Conservation (phyloP, 1,140 invertebrate genomes). For the Oppia nitens region DNA sequence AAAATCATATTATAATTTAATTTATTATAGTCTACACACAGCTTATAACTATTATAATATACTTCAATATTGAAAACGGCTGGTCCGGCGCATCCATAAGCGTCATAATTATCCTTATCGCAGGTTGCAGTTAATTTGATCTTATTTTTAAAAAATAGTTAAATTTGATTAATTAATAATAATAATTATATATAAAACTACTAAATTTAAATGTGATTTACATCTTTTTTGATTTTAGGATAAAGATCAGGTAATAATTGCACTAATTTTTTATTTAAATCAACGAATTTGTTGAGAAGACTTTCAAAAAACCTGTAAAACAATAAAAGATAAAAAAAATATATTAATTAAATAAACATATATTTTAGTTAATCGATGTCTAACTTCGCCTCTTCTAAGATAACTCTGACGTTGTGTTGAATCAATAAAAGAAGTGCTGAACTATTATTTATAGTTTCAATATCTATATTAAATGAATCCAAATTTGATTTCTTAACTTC, state of each 20-base stretch:
- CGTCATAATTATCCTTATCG: constrained; percentile 11
- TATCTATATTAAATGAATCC: neutral
- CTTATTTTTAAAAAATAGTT: neutral
- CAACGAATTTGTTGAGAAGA: constrained; percentile 5
- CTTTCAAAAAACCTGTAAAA: constrained; percentile 9
- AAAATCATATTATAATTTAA: neutral
- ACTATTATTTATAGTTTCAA: neutral
- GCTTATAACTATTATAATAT: neutral
- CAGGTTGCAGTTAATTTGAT: constrained; percentile 11
- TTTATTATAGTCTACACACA: neutral
- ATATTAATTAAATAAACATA: neutral
- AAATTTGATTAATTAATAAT: neutral
- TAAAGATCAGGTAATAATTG: neutral
- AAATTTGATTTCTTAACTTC: neutral
- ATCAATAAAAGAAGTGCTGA: neutral
- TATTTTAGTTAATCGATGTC: neutral
- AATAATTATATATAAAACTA: too few relatives aligned
- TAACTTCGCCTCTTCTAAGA: constrained; percentile 1
- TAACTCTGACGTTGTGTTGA: neutral
- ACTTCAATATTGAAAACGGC: constrained; percentile 15
- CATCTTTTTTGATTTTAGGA: constrained; percentile 6
- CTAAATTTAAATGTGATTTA: too few relatives aligned
- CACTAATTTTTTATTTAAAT: neutral
- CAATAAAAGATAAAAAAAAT: neutral
- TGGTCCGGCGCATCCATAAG: constrained; percentile 11